Base-by-base conservation (phyloP, 2,888 invertebrate genomes). In the Eledone cirrhosa region DNA sequence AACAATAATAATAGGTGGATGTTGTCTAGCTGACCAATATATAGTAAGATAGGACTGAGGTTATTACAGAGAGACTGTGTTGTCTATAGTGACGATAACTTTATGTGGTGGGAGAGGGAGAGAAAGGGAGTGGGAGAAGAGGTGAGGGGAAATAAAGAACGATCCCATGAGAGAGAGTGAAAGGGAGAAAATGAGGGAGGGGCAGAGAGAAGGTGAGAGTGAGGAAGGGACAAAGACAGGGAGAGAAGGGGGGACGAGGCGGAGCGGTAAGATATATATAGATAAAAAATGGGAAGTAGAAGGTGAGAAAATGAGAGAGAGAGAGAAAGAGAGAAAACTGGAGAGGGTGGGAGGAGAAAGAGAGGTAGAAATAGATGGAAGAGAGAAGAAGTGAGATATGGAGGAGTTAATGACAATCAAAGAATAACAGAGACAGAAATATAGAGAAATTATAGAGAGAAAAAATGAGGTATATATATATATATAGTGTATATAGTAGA, bases 401-500 rank as follows among this genome's bases (percentile, higher is more conserved):
- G 31, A 27, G 31, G 67, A 27, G 27, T 13, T 16, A 4, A 19
- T 7, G 11, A 24, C 29, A 24, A 31, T 13, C 13, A 67, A 31
- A 67, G 27, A 27, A 27, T 7, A 31, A 67, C 2, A 27, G 27
- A 67, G 4, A 4, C 16, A 24, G 7, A 13, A 27, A 1, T 16
- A 13, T 16, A 27, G 31, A 16, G 16, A 31, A 65, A 24, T 7
- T 22, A 16, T 7, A 63, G 19, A 65, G 65, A 65, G 65, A 65
- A 24, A 65, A 11, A 65, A 24, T n/a, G 24, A 65, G 65, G 24
- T 4, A 27, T 24, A 65, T 65, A n/a, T 65, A 2, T 65, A n/a
- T n/a, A n/a, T 65, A n/a, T 65, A n/a, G 65, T 65, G 65, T 65
- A 4, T 65, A 24, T 65, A n/a, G n/a, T n/a, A n/a, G n/a, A n/a